Percentiles rank a stretch among this genome's conserved stretches.
Evolutionary conservation across 2,113 vertebrate genomes (phyloP).

Genomic region (Eubucco bourcierii): DNA sequence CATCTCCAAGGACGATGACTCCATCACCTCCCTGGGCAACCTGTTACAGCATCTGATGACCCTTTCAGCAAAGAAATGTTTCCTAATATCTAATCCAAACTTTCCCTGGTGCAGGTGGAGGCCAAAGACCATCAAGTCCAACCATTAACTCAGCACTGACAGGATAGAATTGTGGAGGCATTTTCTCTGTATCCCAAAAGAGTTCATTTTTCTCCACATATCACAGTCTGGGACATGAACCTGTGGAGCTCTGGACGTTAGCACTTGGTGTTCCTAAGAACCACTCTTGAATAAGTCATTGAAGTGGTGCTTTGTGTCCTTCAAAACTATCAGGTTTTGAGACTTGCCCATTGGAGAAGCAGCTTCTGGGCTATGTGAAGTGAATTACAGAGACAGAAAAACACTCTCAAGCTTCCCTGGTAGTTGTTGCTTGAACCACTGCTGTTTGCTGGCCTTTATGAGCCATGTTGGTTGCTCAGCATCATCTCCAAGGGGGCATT

Average conservation of each 20-base stretch:
- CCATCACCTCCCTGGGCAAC: too few relatives aligned
- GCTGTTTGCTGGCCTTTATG: neutral
- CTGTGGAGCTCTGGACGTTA: neutral
- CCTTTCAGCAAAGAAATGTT: too few relatives aligned
- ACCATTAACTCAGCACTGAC: too few relatives aligned
- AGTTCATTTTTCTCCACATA: neutral
- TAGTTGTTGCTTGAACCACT: neutral
- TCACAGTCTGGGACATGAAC: neutral
- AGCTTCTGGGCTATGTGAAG: neutral
- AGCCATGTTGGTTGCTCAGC: neutral
- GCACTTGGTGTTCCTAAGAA: rapidly evolving
- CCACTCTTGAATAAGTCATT: rapidly evolving
- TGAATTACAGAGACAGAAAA: neutral
- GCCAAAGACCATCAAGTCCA: too few relatives aligned
- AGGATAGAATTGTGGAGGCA: neutral
- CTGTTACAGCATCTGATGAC: too few relatives aligned
- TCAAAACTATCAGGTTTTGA: neutral
- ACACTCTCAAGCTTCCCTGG: rapidly evolving
- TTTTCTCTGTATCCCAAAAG: neutral
- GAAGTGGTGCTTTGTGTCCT: neutral
- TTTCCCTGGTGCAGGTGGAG: too few relatives aligned
- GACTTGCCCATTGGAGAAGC: neutral
- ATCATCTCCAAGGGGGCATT: neutral
- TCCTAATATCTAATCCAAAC: too few relatives aligned
- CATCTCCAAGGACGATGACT: too few relatives aligned